Evolutionary conservation across 2,113 vertebrate genomes (phyloP).

Genomic region (Guaruba guarouba): DNA sequence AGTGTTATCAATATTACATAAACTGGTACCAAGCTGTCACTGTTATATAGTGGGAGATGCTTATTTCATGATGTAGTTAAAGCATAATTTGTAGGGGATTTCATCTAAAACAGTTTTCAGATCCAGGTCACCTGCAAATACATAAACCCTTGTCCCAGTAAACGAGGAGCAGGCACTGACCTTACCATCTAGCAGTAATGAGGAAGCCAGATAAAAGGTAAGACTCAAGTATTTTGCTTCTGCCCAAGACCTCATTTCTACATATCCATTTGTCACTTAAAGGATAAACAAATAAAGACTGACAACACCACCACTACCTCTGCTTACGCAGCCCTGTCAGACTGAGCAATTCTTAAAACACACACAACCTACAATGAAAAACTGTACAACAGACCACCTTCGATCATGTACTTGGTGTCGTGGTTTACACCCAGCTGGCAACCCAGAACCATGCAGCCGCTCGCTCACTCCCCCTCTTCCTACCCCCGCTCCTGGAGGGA

Average conservation of each 20-base stretch:
- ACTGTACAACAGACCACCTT: not conserved
- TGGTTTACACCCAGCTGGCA: too few relatives aligned
- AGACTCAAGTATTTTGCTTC: not conserved
- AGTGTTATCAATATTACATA: not conserved
- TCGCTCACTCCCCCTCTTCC: too few relatives aligned
- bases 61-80: not conserved
- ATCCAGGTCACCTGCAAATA: not conserved
- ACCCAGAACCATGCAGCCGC: too few relatives aligned
- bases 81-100: not conserved
- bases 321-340: not conserved
- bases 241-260: not conserved
- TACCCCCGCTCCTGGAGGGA: too few relatives aligned
- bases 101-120: not conserved
- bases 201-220: not conserved
- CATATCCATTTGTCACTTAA: not conserved
- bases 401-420: too few relatives aligned
- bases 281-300: not conserved
- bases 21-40: not conserved
- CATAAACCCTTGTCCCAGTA: not conserved
- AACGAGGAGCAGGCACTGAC: not conserved
- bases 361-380: fast-evolving
- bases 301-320: not conserved
- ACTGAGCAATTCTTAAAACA: not conserved
- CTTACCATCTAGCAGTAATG: not conserved
- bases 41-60: not conserved